Base-by-base conservation (phyloP, 2,113 vertebrate genomes). In the Poecilia latipinna region DNA sequence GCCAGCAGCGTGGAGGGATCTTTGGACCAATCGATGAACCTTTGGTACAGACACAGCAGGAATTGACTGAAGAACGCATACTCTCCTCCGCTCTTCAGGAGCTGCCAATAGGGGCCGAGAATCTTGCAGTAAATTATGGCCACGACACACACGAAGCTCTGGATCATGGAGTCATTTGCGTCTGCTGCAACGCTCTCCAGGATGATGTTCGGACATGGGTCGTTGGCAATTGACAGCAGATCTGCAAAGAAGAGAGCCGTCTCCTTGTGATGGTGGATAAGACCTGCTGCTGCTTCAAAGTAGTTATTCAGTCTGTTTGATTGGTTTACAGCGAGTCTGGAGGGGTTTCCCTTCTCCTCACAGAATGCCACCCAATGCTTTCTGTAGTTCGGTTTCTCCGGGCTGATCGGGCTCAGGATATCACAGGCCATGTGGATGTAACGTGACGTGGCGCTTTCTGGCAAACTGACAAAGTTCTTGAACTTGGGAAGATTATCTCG, bases 361-460 rank as follows among this genome's bases (percentile, higher is more conserved):
- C 95, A 95, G 83, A 95, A 95, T 12, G 93, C 93, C 1, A 93
- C 65, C 95, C 95, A 95, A 88, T 94, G 86, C n/a, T 84, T 93
- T 17, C 88, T 86, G 82, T 92, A 94, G 72, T 82, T 90, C 2
- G 83, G 78, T 12, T 17, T 78, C n/a, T 61, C 72, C 0, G 80
- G 67, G 10, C 24, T 78, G 2, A 42, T 67, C 10, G 91, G 86
- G 62, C 86, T 91, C 32, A 95, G 78, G 44, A 94, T 65, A 37
- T 93, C 88, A 61, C 86, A 89, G 0, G 88, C 91, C 94, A 95
- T 95, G 82, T 86, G 90, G 57, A 95, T 87, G 86, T 91, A 95
- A 22, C 95, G 93, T 0, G 91, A 91, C 1, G 93, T 92, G 2
- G 92, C 90, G 4, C 94, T 95, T 79, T 95, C 95, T 1, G 84